A percentile compares a stretch with the other conserved stretches of the same genome.
phyloP scores from a whole-genome alignment of 2,113 vertebrate species.

The Scytalopus superciliaris region DNA sequence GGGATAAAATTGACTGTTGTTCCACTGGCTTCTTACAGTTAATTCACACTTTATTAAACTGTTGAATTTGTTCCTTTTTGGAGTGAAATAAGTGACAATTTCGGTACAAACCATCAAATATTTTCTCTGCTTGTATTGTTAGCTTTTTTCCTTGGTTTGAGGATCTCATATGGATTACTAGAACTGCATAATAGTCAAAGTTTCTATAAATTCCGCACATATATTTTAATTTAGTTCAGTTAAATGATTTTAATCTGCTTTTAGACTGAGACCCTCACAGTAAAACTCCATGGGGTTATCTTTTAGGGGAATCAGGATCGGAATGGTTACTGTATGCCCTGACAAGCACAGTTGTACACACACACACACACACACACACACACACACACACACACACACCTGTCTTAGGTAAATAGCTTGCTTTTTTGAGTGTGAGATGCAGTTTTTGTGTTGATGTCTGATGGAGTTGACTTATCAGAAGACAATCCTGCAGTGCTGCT shows the following conservation, averaged over 20 bases:
- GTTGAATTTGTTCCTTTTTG: neutral
- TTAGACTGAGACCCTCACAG: neutral
- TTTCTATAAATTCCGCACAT: neutral
- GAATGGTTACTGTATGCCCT: neutral
- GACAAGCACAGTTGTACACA: neutral
- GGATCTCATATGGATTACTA: neutral
- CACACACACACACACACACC: too few species aligned
- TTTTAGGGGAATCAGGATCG: neutral
- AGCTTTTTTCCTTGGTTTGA: neutral
- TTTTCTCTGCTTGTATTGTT: neutral
- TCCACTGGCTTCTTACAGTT: neutral
- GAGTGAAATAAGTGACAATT: neutral
- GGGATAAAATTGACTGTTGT: neutral
- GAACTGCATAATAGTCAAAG: neutral
- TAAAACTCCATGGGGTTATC: neutral
- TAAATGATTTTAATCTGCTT: neutral
- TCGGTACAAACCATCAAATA: neutral
- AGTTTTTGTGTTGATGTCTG: neutral
- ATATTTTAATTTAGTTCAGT: neutral
- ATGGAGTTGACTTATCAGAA: neutral
- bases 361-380: too few species aligned
- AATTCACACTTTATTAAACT: neutral
- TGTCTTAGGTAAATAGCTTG: neutral
- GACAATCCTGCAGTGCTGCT: neutral
- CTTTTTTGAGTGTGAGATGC: neutral